Base-by-base conservation (phyloP, 1,140 invertebrate species). In the Oryzaephilus surinamensis region DNA sequence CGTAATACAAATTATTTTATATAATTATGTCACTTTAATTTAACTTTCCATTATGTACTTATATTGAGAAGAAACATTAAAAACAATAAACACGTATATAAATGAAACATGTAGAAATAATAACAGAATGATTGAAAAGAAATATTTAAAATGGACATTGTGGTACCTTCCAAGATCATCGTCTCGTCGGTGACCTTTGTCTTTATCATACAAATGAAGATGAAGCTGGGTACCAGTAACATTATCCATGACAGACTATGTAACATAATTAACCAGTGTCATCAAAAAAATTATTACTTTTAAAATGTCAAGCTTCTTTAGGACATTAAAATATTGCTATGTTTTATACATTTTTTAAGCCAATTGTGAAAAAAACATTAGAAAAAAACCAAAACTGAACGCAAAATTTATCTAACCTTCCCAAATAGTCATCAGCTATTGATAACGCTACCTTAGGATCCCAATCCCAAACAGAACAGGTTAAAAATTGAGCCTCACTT, bases 351-450 rank as follows among this genome's bases (percentile, higher is more conserved):
- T 40, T 28, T 36, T 16, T 18, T 40, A 26, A 38, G 21, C 21
- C 23, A 21, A 21, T 14, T 40, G 38, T 20, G 14, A 33, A 15
- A 32, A 24, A 40, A 26, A 20, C 11, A 14, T 23, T 37, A 21
- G 14, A 43, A 32, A 40, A 33, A 33, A 20, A 27, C 28, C 14
- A 40, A 40, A 20, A 17, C 36, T 19, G 12, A 8, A 26, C n/a
- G 13, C 10, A 24, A n/a, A 24, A 24, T 10, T n/a, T 4, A 24
- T 11, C 16, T 38, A 27, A 84, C 84, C 83, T 87, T 72, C 84
- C 83, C 62, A 88, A 75, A 70, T 74, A 78, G 74, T 87, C 84
- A 74, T 89, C 82, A 67, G 58, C 81, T 81, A 57, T 76, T 76
- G 61, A 88, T 74, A 51, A 73, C 79, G n/a, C n/a, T n/a, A n/a